Percentiles rank a stretch among this genome's conserved stretches.
phyloP scores from a whole-genome alignment of 1,140 invertebrate genomes.

The Drosophila nebulosa region DNA sequence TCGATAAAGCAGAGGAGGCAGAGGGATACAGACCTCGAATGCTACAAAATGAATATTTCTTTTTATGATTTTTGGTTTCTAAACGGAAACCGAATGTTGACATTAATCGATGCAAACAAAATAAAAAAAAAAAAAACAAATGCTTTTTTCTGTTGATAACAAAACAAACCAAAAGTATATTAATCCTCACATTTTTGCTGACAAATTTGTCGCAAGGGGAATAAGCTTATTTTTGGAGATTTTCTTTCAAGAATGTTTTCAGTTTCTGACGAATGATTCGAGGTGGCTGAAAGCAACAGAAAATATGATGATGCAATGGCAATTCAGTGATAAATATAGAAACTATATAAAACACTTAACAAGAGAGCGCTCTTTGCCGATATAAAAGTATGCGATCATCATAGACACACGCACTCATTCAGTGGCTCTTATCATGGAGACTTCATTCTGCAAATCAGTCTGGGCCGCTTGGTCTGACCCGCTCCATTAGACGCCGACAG shows the following conservation, averaged over 20 bases:
- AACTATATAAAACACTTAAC: not conserved
- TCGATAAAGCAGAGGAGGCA: not conserved
- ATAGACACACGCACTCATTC: not conserved
- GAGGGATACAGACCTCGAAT: not conserved
- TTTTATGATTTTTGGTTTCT: not conserved
- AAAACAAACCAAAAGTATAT: not conserved
- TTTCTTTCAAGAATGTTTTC: not conserved
- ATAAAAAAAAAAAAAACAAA: too few species aligned
- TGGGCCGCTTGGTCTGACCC: not conserved
- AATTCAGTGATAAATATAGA: conserved; percentile 52
- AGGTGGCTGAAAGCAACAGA: not conserved
- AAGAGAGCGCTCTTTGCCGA: not conserved
- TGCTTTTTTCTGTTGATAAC: not conserved
- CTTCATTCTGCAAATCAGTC: not conserved
- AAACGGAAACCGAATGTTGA: not conserved
- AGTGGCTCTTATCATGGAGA: not conserved
- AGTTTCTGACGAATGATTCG: conserved; percentile 14
- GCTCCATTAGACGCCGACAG: not conserved
- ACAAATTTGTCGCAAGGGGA: not conserved
- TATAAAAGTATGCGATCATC: not conserved
- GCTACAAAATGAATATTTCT: not conserved
- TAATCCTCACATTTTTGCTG: not conserved
- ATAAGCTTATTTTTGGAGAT: not conserved
- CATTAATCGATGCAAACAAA: not conserved
- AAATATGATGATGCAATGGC: conserved; percentile 38